Percentiles rank a stretch among this genome's conserved stretches.
These are phyloP conservation scores for Neostethus bicornis DNA, from an alignment of 2,797 vertebrate genomes.

Conservation along the genomic window DNA sequence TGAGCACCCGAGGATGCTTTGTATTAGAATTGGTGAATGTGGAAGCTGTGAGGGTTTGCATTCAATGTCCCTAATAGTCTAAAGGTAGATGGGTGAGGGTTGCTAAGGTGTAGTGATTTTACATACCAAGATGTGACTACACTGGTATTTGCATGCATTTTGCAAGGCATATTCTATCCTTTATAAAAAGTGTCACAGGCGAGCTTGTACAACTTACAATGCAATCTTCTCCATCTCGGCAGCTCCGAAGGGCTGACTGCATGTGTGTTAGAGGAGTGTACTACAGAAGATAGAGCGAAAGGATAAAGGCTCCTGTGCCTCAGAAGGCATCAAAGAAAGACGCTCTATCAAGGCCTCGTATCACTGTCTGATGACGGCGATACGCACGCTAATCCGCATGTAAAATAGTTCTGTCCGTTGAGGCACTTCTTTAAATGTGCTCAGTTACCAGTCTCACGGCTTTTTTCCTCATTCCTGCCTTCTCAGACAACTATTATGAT, in stretches of 20 bases:
- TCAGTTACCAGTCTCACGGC: constrained; percentile 44
- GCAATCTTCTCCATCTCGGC: constrained; percentile 51
- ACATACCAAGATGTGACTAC: constrained; percentile 16
- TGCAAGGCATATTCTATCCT: constrained; percentile 32
- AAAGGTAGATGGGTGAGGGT: background rate
- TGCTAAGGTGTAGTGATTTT: constrained; percentile 23
- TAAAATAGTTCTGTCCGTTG: constrained; percentile 73
- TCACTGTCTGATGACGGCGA: constrained; percentile 69
- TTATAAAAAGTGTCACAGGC: constrained; percentile 28
- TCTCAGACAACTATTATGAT: constrained; percentile 31
- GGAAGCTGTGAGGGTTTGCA: constrained; percentile 11
- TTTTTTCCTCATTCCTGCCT: constrained; percentile 18
- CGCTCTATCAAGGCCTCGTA: constrained; percentile 63
- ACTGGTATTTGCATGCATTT: constrained; percentile 41
- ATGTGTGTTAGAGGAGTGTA: constrained; percentile 47
- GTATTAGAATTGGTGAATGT: background rate
- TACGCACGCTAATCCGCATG: constrained; percentile 78
- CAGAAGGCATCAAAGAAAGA: constrained; percentile 71
- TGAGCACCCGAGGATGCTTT: constrained; percentile 16
- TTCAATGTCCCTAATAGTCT: constrained; percentile 14
- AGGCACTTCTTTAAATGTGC: constrained; percentile 70
- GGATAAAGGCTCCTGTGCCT: constrained; percentile 74
- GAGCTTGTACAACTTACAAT: constrained; percentile 34
- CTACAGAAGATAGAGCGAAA: constrained; percentile 68
- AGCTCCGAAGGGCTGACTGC: constrained; percentile 36